Evolutionary conservation across 2,888 invertebrate species (phyloP).

Genomic region (Protonemura montana): DNA sequence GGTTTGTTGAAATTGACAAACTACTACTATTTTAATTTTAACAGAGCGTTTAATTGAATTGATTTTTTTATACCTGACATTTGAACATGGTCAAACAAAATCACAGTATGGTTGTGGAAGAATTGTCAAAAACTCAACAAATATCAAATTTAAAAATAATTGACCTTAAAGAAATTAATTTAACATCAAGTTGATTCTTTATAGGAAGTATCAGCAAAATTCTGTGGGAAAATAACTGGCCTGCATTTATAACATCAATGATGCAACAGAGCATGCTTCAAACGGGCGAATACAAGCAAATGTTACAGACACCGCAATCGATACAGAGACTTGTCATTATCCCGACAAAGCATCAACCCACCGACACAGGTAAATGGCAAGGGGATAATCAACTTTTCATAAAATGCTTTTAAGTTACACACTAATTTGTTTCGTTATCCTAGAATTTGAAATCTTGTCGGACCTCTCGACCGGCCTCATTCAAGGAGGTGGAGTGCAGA

Average conservation of each 20-base stretch:
- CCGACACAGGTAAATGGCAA: neutral
- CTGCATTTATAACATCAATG: slow-evolving; percentile 66
- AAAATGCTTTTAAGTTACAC: too few species aligned
- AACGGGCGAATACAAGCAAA: slow-evolving; percentile 56
- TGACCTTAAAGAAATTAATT: too few species aligned
- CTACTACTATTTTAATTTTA: too few species aligned
- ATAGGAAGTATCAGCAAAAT: slow-evolving; percentile 55
- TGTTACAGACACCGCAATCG: slow-evolving; percentile 61
- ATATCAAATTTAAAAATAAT: neutral
- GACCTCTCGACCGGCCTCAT: neutral
- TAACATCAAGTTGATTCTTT: too few species aligned
- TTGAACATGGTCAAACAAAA: neutral
- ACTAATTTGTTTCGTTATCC: neutral
- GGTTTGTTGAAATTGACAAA: slow-evolving; percentile 4
- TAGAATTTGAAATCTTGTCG: slow-evolving; percentile 19
- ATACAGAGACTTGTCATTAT: slow-evolving; percentile 60
- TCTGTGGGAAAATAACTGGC: slow-evolving; percentile 65
- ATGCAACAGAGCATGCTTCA: slow-evolving; percentile 62
- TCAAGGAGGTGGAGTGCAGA: slow-evolving; percentile 28
- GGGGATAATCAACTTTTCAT: too few species aligned
- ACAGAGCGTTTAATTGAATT: too few species aligned
- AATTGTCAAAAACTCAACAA: neutral
- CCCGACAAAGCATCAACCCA: slow-evolving; percentile 52
- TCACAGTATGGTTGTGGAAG: neutral
- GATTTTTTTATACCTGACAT: too few species aligned